Evolutionary conservation across 2,113 vertebrate genomes (phyloP).

Genomic region (Macrotis lagotis): DNA sequence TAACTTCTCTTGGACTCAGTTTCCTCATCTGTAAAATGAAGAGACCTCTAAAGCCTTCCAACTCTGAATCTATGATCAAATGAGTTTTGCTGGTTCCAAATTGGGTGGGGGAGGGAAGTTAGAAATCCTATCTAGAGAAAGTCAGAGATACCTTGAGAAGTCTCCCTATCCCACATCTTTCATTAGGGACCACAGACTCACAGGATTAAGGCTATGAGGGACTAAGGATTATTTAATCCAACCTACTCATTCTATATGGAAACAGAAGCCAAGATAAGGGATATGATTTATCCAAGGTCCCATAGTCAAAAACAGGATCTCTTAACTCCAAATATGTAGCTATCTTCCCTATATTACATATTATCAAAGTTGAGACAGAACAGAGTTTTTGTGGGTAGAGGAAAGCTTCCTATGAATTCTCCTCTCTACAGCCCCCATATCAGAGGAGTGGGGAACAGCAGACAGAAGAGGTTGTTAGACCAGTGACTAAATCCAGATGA

Average conservation of each 20-base stretch:
- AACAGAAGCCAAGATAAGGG: background rate
- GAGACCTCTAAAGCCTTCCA: background rate
- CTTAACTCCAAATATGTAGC: background rate
- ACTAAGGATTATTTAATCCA: background rate
- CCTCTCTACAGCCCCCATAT: background rate
- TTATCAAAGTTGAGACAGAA: background rate
- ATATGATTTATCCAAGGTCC: background rate
- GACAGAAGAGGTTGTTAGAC: background rate
- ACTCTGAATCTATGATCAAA: background rate
- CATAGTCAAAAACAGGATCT: background rate
- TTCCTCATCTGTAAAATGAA: no score
- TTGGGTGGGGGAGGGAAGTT: background rate
- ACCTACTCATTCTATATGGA: background rate
- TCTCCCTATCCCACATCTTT: background rate
- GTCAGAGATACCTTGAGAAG: background rate
- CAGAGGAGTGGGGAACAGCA: background rate
- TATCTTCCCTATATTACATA: background rate
- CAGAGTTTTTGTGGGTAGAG: background rate
- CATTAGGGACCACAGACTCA: background rate
- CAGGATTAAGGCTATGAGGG: background rate
- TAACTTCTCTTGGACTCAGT: no score
- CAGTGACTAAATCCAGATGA: background rate
- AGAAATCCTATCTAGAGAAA: background rate
- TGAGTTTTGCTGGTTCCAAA: background rate
- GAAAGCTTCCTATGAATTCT: background rate